phyloP scores from a whole-genome alignment of 1,140 invertebrate species.

The Heterodera schachtii region DNA sequence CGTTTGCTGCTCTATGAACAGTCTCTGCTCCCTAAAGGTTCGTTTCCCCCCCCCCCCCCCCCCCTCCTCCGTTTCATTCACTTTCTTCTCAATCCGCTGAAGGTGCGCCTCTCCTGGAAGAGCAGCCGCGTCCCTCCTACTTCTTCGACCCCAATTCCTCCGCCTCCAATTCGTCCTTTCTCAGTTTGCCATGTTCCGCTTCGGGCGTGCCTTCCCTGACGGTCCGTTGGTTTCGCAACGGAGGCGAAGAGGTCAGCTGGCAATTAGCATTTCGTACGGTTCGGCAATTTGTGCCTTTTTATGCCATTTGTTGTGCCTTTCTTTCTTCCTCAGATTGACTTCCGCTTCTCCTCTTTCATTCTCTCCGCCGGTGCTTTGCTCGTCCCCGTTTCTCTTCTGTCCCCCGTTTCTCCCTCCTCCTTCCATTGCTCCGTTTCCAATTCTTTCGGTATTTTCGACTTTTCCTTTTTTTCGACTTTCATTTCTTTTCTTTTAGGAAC shows the following conservation, averaged over 20 bases:
- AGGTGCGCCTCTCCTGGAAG: conserved; percentile 42
- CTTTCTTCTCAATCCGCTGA: not conserved
- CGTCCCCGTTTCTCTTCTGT: conserved; percentile 30
- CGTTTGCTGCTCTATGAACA: conserved; percentile 46
- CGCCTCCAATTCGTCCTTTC: conserved; percentile 36
- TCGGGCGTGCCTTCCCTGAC: conserved; percentile 36
- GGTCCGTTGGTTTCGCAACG: conserved; percentile 43
- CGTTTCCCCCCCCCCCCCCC: not conserved
- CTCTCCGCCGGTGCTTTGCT: conserved; percentile 46
- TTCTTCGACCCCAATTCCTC: conserved; percentile 28
- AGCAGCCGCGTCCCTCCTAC: conserved; percentile 19
- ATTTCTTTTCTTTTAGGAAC: conserved; percentile 30
- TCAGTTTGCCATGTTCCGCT: conserved; percentile 44
- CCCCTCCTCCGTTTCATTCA: not conserved
- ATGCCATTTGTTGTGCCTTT: too few species aligned
- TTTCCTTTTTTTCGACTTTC: not conserved
- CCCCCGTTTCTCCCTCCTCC: conserved; percentile 22
- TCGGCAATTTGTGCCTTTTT: too few species aligned
- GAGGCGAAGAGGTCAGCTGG: conserved; percentile 28
- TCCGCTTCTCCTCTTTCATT: conserved; percentile 29
- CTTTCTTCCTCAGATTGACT: conserved; percentile 27
- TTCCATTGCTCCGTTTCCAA: conserved; percentile 48
- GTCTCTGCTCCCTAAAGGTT: conserved; percentile 46
- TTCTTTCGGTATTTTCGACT: conserved; percentile 35
- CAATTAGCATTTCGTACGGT: not conserved